Conservation (phyloP, 2,797 vertebrate genomes). For the Psittacula derbiana region DNA sequence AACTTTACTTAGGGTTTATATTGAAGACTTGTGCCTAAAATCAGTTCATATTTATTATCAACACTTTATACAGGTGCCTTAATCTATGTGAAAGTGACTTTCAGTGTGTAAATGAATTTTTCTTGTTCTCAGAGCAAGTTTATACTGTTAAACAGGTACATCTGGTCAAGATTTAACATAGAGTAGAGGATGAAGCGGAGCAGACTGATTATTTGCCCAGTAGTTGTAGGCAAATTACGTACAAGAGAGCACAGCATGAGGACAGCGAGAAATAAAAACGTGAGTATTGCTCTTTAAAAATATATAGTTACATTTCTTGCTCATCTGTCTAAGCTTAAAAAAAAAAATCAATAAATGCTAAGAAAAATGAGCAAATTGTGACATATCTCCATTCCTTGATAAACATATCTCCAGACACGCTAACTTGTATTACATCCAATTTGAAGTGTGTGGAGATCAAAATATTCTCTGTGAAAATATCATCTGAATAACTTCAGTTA, state of each 20-base stretch:
- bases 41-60: not conserved
- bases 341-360: not conserved
- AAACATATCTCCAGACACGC: not conserved
- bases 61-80: not conserved
- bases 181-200: not conserved
- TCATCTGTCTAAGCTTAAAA: not conserved
- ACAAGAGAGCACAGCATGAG: not conserved
- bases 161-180: constrained; percentile 42
- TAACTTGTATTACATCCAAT: not conserved
- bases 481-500: not conserved
- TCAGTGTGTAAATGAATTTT: not conserved
- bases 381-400: not conserved
- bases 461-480: not conserved
- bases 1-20: not conserved
- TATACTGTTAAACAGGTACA: not conserved
- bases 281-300: not conserved
- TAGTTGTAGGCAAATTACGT: not conserved
- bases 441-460: not conserved
- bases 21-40: not conserved
- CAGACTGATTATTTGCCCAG: not conserved
- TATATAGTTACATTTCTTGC: not conserved
- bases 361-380: not conserved
- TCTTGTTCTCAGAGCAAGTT: not conserved
- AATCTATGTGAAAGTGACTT: not conserved
- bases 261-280: not conserved